Base-by-base conservation (phyloP, 2,888 invertebrate species). In the Pyrochroa serraticornis region DNA sequence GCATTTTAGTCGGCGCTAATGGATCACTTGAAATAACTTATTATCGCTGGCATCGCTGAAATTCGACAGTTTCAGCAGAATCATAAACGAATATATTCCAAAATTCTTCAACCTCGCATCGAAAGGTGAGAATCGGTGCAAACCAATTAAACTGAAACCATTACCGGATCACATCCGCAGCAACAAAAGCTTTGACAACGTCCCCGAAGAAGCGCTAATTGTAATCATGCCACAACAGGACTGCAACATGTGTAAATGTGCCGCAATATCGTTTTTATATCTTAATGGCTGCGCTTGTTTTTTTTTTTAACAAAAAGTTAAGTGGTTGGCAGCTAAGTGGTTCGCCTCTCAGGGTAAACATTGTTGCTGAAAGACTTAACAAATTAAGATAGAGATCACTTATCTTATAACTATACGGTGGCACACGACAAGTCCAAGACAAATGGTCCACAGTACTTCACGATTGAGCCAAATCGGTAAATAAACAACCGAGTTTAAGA, bases 11-110 rank as follows among this genome's bases (percentile, higher is more conserved):
- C 66, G 54, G 58, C 63, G 56, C 64, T 68, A 68, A 68, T 69
- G 69, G 67, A 68, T 63, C 69, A 67, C 64, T 68, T 68, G 62
- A 64, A 64, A 66, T 66, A 66, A 66, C 63, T 65, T 64, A 68
- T 68, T 66, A 66, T 67, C 63, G 62, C 64, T 64, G 60, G 64
- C 51, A 65, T 58, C 41, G 57, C 37, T 47, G 61, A 55, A 63
- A 58, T 58, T 55, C 57, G 52, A 55, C 60, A 52, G 58, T 65
- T 63, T 54, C 45, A 42, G 43, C 51, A 22, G 3, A 22, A 22
- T 22, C 5, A 22, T 3, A 22, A 22, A 22, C 3, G 3, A 3
- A 5, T 5, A 22, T n/a, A 5, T 22, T 22, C 22, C 22, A 2
- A 22, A 22, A 3, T 22, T 22, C 22, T 22, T 22, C 22, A 5